Percentiles rank a stretch among this genome's conserved stretches.
phyloP scores from a whole-genome alignment of 2,113 vertebrate genomes.

The Anarhynchus alexandrinus region DNA sequence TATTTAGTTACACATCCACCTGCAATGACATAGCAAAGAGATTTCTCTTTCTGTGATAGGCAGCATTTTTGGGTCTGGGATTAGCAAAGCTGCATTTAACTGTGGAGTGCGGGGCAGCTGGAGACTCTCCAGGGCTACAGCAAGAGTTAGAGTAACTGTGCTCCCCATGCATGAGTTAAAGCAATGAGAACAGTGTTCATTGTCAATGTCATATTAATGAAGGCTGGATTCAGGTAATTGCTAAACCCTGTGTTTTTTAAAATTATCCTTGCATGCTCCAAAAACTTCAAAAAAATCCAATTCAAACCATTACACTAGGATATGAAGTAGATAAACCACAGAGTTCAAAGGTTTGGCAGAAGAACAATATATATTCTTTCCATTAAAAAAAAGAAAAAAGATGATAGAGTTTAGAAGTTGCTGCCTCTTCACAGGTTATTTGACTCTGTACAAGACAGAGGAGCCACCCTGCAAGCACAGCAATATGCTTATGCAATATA shows the following conservation, averaged over 20 bases:
- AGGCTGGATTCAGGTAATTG: not conserved
- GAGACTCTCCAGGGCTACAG: not conserved
- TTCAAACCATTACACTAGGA: not conserved
- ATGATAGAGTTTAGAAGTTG: not conserved
- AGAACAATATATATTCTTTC: not conserved
- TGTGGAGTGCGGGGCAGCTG: not conserved
- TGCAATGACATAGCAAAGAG: not conserved
- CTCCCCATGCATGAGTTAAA: not conserved
- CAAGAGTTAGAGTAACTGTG: not conserved
- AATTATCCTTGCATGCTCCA: not conserved
- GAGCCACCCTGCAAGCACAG: not conserved
- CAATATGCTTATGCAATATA: slow-evolving; percentile 24
- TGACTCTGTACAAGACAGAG: not conserved
- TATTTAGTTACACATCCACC: slow-evolving; percentile 10
- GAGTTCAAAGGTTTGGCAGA: not conserved
- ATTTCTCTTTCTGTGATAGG: slow-evolving; percentile 20
- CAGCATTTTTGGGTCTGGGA: not conserved
- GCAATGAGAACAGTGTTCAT: not conserved
- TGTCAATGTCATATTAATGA: not conserved
- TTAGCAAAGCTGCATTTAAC: not conserved
- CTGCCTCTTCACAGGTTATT: not conserved
- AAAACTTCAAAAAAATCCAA: not conserved
- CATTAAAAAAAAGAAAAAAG: not conserved
- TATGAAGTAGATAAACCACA: not conserved
- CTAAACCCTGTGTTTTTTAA: not conserved